Conservation (phyloP, 2,797 vertebrate genomes). For the Muscicapa comitata region DNA sequence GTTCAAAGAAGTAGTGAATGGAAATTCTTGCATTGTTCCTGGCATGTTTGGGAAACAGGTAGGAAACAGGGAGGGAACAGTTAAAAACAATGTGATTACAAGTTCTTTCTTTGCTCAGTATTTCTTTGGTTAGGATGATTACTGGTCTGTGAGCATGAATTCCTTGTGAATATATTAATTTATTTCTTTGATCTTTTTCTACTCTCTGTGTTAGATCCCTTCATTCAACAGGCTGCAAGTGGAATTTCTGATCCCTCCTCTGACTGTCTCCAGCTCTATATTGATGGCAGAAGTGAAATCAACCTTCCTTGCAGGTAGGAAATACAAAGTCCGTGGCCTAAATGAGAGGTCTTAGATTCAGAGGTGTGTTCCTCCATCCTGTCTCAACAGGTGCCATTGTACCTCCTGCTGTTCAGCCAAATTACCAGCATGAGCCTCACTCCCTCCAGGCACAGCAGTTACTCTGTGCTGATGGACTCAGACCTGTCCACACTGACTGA, state of each 20-base stretch:
- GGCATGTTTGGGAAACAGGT: background rate
- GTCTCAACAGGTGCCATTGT: background rate
- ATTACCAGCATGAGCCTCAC: background rate
- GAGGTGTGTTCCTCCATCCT: background rate
- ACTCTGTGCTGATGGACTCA: background rate
- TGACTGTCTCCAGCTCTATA: background rate
- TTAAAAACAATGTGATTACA: background rate
- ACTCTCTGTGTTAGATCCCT: background rate
- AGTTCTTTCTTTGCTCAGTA: background rate
- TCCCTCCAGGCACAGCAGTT: background rate
- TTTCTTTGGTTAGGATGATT: background rate
- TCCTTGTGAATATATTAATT: background rate
- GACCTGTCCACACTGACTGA: background rate
- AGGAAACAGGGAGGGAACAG: background rate
- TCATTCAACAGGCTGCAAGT: background rate
- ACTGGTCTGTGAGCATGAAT: background rate
- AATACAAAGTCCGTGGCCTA: background rate
- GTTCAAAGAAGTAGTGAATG: background rate
- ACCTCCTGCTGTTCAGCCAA: rapidly evolving
- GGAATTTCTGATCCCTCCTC: background rate
- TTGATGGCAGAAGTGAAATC: background rate
- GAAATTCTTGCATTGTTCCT: background rate
- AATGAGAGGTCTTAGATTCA: background rate
- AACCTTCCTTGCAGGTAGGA: background rate
- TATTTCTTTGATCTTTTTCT: background rate